Base-by-base conservation (phyloP, 2,797 vertebrate species). In the Myotis findleyi region DNA sequence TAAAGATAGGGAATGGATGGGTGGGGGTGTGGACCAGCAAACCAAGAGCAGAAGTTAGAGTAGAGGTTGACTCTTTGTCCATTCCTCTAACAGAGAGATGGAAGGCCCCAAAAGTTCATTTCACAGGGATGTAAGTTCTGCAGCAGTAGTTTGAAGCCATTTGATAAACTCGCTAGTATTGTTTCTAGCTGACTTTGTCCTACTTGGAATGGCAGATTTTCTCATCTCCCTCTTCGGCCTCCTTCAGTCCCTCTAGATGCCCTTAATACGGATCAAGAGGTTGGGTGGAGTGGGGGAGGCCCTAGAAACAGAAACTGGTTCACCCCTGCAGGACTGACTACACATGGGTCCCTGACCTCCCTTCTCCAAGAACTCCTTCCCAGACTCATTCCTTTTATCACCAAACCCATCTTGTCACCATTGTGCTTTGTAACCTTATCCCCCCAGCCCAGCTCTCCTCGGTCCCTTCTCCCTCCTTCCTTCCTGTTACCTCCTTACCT, bases 401-500 rank as follows among this genome's bases (percentile, higher is more conserved):
- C 47, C 47, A 47, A 33, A 33, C 21, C 71, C 68, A 0, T 44
- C 27, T 51, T 0, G 21, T 6, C 23, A 4, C 72, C 10, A 25
- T 30, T 85, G 64, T 62, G 55, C 77, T 79, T 64, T 53, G 36
- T 14, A 62, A 53, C 38, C 14, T 14, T 10, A 38, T 2, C 20
- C 25, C 23, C 64, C 44, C 4, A 2, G 30, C 33, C 41, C 68
- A 7, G 30, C 27, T 9, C 13, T 4, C n/a, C 11, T 27, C 36
- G 0, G 11, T 14, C 10, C 51, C 17, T 14, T 38, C 53, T 5
- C 89, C 38, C 66, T 14, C 18, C 47, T 33, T 25, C 66, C 38
- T 66, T 8, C 64, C 30, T 0, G 1, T 0, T 12, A 18, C 6
- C 73, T 76, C 62, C 99, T 98, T 98, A 99, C 99, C 99, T 99